A percentile compares a stretch with the other conserved stretches of the same genome.
Conservation (phyloP, 1,140 invertebrate genomes). For the Thrips palmi region DNA sequence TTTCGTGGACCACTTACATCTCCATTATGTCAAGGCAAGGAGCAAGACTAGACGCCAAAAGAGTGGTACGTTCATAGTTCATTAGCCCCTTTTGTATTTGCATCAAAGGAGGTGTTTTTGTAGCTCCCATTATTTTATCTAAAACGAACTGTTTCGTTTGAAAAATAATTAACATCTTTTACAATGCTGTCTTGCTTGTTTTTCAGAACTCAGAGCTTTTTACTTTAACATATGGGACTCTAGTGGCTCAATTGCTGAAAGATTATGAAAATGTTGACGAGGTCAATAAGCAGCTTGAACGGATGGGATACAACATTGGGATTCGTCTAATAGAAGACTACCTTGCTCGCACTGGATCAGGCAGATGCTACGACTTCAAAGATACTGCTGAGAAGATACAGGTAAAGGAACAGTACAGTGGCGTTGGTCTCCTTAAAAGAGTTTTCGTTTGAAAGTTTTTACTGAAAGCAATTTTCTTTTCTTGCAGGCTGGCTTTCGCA, state of each 20-base stretch:
- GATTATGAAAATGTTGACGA: constrained; percentile 97
- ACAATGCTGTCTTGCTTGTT: constrained; percentile 13
- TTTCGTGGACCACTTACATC: too few species aligned
- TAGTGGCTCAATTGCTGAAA: constrained; percentile 91
- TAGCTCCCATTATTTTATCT: constrained; percentile 8
- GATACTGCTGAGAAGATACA: constrained; percentile 97
- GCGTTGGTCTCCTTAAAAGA: neutral
- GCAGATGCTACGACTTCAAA: constrained; percentile 83
- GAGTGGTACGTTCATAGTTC: constrained; percentile 34
- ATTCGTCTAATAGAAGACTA: constrained; percentile 95
- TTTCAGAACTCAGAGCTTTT: constrained; percentile 92
- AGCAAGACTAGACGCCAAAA: constrained; percentile 38
- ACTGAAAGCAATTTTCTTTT: constrained; percentile 4
- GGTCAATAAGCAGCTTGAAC: constrained; percentile 82
- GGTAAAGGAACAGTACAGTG: constrained; percentile 19
- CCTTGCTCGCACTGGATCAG: constrained; percentile 74
- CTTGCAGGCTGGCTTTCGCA: constrained; percentile 51
- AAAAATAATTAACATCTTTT: neutral
- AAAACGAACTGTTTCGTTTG: neutral
- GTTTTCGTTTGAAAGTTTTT: constrained; percentile 1
- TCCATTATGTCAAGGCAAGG: constrained; percentile 37
- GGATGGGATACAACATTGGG: constrained; percentile 97
- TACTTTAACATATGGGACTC: constrained; percentile 90
- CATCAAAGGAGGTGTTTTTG: constrained; percentile 13
- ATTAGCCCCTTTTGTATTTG: constrained; percentile 2